These are phyloP conservation scores for Zhuqinia jingwanae DNA, from an alignment of 2,888 invertebrate species.

Conservation along the genomic window DNA sequence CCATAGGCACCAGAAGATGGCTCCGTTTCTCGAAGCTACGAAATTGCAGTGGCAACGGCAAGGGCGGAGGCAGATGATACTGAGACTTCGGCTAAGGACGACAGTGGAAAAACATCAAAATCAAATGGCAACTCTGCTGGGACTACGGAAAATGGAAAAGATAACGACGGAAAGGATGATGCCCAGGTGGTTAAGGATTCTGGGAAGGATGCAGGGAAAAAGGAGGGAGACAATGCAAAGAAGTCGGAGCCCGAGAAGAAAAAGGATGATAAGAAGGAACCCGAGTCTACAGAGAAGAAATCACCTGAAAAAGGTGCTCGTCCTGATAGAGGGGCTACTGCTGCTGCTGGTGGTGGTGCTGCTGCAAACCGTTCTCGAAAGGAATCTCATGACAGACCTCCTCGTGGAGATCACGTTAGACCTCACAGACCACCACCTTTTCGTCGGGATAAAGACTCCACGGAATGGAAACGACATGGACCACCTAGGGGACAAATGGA, in stretches of 20 bases:
- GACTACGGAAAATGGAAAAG: conserved; percentile 32
- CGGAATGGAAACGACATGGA: conserved; percentile 39
- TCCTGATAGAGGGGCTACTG: neutral
- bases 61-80: conserved; percentile 37
- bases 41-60: conserved; percentile 48
- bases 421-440: conserved; percentile 3
- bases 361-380: conserved; percentile 6
- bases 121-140: neutral
- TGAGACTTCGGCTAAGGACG: neutral
- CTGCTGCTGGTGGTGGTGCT: conserved; percentile 10
- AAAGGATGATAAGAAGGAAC: conserved; percentile 45
- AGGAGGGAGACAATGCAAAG: conserved; percentile 36
- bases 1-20: conserved; percentile 66
- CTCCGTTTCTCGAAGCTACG: conserved; percentile 53
- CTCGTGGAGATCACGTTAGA: conserved; percentile 21
- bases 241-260: conserved; percentile 35
- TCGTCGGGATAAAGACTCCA: conserved; percentile 39
- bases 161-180: conserved; percentile 12
- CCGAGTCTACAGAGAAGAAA: conserved; percentile 15
- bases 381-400: conserved; percentile 53
- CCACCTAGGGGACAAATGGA: conserved; percentile 53
- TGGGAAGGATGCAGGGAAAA: conserved; percentile 37
- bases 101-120: conserved; percentile 13
- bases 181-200: conserved; percentile 28
- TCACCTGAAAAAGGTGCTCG: conserved; percentile 30